Evolutionary conservation across 2,888 invertebrate genomes (phyloP), one percentile per base, ranked within the genome.

Genomic region (Venusia cambrica): DNA sequence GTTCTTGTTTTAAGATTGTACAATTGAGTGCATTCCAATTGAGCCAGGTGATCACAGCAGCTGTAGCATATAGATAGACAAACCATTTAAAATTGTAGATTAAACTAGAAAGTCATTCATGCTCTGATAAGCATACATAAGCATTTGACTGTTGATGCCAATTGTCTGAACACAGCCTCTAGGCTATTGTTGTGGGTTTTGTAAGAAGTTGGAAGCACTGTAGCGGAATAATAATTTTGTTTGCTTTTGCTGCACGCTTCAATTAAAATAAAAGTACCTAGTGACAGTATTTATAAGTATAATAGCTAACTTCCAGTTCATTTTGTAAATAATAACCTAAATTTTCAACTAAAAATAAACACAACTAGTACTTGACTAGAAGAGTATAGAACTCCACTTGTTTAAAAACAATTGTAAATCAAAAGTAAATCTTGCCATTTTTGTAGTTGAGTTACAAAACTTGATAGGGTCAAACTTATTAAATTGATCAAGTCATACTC

Each of bases 61-160:
- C 34, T 34, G 27, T 18, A 38, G 40, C 34, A 32, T 27, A 20
- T n/a, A 27, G 26, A 37, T 30, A 17, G 19, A 42, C 44, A 49
- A 31, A 38, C 52, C 38, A 47, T 45, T 51, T 53, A 56, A 33
- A 48, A 30, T 51, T 48, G 45, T 54, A 56, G 57, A 69, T 75
- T n/a, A 70, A 71, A 74, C 73, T 81, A 85, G 85, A 87, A 87
- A 87, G 85, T 85, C 62, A 66, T 87, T 87, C 81, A 85, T 85
- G 85, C 85, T 87, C 85, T 85, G 78, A 79, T 87, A 78, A 84
- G 42, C 79, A 65, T 70, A 64, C 57, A 63, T 67, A 73, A 71
- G 62, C 67, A 74, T 72, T 77, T 75, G 71, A 68, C 57, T 72
- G 64, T 59, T 45, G 59, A 40, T 74, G 68, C 69, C 71, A 77